Conservation (phyloP, 2,888 invertebrate species). For the Polyommatus icarus region DNA sequence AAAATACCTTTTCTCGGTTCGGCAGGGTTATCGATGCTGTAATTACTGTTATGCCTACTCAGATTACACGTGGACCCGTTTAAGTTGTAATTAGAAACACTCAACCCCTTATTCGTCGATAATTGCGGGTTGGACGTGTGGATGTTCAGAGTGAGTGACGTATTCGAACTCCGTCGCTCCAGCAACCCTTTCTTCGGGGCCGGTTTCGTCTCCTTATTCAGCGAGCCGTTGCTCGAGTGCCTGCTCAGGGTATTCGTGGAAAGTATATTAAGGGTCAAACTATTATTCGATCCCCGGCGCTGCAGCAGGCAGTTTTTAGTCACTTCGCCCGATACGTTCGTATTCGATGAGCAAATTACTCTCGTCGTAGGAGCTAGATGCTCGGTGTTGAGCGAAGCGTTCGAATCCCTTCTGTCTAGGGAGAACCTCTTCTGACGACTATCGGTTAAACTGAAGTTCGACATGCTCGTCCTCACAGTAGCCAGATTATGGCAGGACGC, state of each 20-base stretch:
- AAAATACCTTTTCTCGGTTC: constrained; percentile 82
- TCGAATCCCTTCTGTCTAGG: constrained; percentile 91
- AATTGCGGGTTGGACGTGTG: constrained; percentile 71
- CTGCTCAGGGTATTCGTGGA: constrained; percentile 73
- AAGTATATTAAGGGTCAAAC: constrained; percentile 88
- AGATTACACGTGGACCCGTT: constrained; percentile 76
- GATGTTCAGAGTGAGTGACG: constrained; percentile 90
- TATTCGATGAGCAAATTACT: constrained; percentile 75
- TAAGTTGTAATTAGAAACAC: constrained; percentile 76
- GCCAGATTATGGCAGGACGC: constrained; percentile 70
- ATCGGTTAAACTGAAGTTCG: constrained; percentile 72
- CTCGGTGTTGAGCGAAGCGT: constrained; percentile 88
- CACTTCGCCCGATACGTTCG: constrained; percentile 62
- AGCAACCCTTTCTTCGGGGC: constrained; percentile 84
- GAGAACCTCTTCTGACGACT: constrained; percentile 82
- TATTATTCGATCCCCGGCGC: constrained; percentile 92
- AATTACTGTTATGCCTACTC: constrained; percentile 72
- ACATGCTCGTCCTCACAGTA: constrained; percentile 69
- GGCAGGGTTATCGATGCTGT: constrained; percentile 64
- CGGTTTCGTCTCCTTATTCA: constrained; percentile 69
- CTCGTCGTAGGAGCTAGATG: constrained; percentile 65
- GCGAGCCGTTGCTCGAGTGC: constrained; percentile 80
- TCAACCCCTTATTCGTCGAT: constrained; percentile 68
- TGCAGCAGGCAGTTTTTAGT: constrained; percentile 85
- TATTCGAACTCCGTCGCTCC: constrained; percentile 93